These are phyloP conservation scores for Pogonomyrmex californicus DNA, from an alignment of 1,140 invertebrate species.

Conservation along the genomic window DNA sequence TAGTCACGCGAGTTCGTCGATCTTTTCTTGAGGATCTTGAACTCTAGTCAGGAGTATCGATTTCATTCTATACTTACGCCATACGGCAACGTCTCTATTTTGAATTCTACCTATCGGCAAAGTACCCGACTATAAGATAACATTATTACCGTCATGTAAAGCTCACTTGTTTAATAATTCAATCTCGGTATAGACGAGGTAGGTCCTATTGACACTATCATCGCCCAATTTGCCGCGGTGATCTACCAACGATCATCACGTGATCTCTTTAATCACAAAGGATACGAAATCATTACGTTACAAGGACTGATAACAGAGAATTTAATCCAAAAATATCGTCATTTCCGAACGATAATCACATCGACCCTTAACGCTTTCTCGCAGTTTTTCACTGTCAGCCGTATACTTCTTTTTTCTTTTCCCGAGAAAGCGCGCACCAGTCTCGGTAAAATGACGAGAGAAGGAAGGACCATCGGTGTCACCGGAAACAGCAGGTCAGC, in stretches of 20 bases:
- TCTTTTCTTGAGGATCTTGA: conserved; percentile 60
- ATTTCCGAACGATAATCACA: conserved; percentile 66
- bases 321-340: conserved; percentile 27
- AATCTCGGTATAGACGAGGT: conserved; percentile 3
- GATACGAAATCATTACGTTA: conserved; percentile 5
- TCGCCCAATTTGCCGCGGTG: conserved; percentile 28
- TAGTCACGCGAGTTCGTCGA: conserved; percentile 61
- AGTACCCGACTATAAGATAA: conserved; percentile 33
- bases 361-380: conserved; percentile 58
- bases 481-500: conserved; percentile 81
- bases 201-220: conserved; percentile 34
- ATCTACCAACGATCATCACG: conserved; percentile 25
- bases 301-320: conserved; percentile 25
- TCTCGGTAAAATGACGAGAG: conserved; percentile 64
- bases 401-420: conserved; percentile 30
- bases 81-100: conserved; percentile 11
- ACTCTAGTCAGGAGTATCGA: conserved; percentile 51
- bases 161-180: conserved; percentile 44
- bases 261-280: background rate
- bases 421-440: conserved; percentile 53
- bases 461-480: conserved; percentile 77
- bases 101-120: conserved; percentile 43
- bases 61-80: conserved; percentile 42
- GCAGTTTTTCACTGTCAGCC: conserved; percentile 1
- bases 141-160: conserved; percentile 52